Conservation (phyloP, 2,113 vertebrate genomes). For the Plectropomus leopardus region DNA sequence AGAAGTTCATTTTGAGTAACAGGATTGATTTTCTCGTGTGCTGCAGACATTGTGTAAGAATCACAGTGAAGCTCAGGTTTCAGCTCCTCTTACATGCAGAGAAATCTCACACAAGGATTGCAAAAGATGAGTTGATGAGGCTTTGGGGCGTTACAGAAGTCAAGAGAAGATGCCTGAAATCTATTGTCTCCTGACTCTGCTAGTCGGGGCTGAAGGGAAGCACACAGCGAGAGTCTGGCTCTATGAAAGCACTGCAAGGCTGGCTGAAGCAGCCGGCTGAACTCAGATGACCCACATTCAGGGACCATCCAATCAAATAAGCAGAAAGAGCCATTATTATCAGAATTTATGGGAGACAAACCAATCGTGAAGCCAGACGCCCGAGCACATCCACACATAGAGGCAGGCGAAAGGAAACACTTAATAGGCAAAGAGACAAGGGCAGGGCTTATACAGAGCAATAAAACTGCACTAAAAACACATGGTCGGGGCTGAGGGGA, state of each 20-base stretch:
- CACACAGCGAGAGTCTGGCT: conserved; percentile 84
- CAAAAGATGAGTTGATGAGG: conserved; percentile 55
- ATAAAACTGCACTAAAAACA: conserved; percentile 60
- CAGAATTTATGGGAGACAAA: conserved; percentile 65
- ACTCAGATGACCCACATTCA: conserved; percentile 87
- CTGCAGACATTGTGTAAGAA: conserved; percentile 28
- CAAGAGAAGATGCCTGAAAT: conserved; percentile 75
- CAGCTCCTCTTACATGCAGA: conserved; percentile 54
- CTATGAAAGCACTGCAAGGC: conserved; percentile 83
- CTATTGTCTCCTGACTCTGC: conserved; percentile 78
- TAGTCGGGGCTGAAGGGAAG: conserved; percentile 79
- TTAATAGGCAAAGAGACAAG: conserved; percentile 54
- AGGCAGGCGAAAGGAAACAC: conserved; percentile 52
- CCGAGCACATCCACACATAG: conserved; percentile 55
- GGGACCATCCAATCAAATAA: conserved; percentile 73
- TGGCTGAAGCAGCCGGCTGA: conserved; percentile 83
- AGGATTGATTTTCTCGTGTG: conserved; percentile 12
- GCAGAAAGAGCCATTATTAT: conserved; percentile 68
- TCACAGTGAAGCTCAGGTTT: conserved; percentile 47
- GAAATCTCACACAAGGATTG: conserved; percentile 50
- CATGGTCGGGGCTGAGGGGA: conserved; percentile 52
- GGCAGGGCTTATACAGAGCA: conserved; percentile 43
- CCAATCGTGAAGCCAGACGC: conserved; percentile 50
- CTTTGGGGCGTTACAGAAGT: conserved; percentile 70
- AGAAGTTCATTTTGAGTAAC: conserved; percentile 31